Base-by-base conservation (phyloP, 2,888 invertebrate species). In the Cerastis rubricosa region DNA sequence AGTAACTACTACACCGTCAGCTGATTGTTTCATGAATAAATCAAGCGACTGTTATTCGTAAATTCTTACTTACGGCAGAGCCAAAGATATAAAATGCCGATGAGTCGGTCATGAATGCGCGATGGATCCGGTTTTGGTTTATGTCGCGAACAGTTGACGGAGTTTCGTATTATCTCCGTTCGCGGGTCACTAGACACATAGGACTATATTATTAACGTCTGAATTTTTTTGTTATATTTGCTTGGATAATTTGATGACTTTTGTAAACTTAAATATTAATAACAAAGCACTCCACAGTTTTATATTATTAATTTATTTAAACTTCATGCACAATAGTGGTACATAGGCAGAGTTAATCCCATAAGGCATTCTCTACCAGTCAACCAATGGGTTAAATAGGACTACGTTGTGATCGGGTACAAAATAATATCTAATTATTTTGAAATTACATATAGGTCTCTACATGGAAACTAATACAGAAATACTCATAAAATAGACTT, bases 1-100 rank as follows among this genome's bases (percentile, higher is more conserved):
- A 64, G 43, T 54, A 40, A 14, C 54, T 70, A 29, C 43, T 35
- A 45, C 40, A 29, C n/a, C 17, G 25, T 69, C 14, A 63, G 45
- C 11, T 66, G 22, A 80, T 67, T 54, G 54, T 29, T 8, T 35
- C n/a, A 43, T 43, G 61, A 61, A 63, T 67, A 61, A 74, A 63
- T 74, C 40, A 57, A 79, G 47, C 22, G 7, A 51, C 25, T 45
- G 25, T 29, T 25, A 45, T 22, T 54, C 35, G n/a, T 47, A 47
- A 61, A 54, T 51, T 45, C 45, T 65, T 43, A 43, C 63, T 43
- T 49, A 49, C 35, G 43, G 17, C 54, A 51, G 68, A 75, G 47
- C 2, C 57, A 65, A 65, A 65, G 57, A 81, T 81, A 83, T 75
- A 76, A 83, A 83, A 69, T 49, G 51, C 14, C 71, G 43, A 69